Evolutionary conservation across 1,140 invertebrate species (phyloP).

Genomic region (Polypedilum vanderplanki): DNA sequence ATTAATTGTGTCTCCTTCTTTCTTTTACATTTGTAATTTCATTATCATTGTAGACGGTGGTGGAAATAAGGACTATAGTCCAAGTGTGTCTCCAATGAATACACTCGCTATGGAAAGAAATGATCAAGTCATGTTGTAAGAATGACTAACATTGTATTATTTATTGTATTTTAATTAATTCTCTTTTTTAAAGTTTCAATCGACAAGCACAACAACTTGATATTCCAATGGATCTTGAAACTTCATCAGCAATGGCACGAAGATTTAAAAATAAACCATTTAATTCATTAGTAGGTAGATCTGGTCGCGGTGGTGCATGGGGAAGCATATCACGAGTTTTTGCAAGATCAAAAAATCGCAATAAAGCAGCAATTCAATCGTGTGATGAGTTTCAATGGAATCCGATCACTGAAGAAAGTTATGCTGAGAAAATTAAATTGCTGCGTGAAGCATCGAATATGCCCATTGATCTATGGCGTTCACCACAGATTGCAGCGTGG

Average conservation of each 20-base stretch:
- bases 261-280: slow-evolving; percentile 43
- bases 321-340: slow-evolving; percentile 79
- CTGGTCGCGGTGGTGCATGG: slow-evolving; percentile 58
- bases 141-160: slow-evolving; percentile 51
- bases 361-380: slow-evolving; percentile 49
- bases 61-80: slow-evolving; percentile 75
- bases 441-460: slow-evolving; percentile 77
- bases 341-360: slow-evolving; percentile 72
- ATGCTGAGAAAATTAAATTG: slow-evolving; percentile 70
- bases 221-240: slow-evolving; percentile 49
- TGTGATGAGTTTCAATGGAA: slow-evolving; percentile 54
- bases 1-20: slow-evolving; percentile 26
- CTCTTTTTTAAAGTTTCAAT: not conserved
- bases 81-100: slow-evolving; percentile 69
- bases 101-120: slow-evolving; percentile 54
- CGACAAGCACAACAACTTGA: slow-evolving; percentile 42
- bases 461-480: slow-evolving; percentile 87
- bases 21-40: slow-evolving; percentile 9
- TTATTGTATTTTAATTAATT: slow-evolving; percentile 59
- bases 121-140: slow-evolving; percentile 64
- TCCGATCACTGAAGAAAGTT: slow-evolving; percentile 74
- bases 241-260: slow-evolving; percentile 42
- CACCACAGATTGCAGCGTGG: slow-evolving; percentile 88
- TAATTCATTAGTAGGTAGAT: slow-evolving; percentile 43
- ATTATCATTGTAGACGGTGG: slow-evolving; percentile 46